A percentile compares a stretch with the other conserved stretches of the same genome.
phyloP scores from a whole-genome alignment of 1,140 invertebrate species.

The Papilio aristodemus region DNA sequence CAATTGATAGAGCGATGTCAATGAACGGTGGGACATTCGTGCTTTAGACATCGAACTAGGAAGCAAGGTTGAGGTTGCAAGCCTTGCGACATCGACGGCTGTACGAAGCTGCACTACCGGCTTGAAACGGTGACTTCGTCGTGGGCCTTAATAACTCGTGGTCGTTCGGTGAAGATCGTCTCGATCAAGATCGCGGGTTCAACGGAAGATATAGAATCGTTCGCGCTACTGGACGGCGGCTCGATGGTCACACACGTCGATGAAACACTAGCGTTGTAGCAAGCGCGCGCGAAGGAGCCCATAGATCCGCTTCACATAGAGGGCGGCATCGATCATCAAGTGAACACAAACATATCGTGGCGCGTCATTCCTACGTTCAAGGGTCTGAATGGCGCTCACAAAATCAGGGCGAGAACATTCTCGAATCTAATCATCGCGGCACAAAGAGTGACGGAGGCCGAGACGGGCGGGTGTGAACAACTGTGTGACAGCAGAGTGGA shows the following conservation, averaged over 20 bases:
- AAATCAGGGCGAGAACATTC: constrained; percentile 16
- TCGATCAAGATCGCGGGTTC: not conserved
- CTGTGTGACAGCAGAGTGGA: too few species aligned
- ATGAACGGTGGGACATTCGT: constrained; percentile 22
- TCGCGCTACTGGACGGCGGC: not conserved
- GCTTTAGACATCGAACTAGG: not conserved
- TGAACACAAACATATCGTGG: not conserved
- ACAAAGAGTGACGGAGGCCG: too few species aligned
- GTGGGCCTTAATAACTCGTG: not conserved
- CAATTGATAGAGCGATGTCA: too few species aligned
- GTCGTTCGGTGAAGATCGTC: not conserved
- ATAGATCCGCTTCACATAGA: not conserved
- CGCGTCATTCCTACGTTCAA: not conserved
- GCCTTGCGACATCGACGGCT: not conserved
- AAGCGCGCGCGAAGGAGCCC: not conserved
- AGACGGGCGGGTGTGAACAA: too few species aligned
- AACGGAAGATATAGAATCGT: not conserved
- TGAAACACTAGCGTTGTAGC: not conserved
- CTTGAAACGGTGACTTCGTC: not conserved
- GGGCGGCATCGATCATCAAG: not conserved
- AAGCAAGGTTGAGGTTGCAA: not conserved
- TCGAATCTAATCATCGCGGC: not conserved
- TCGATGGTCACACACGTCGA: not conserved
- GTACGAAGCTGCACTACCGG: not conserved
- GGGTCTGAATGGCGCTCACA: not conserved